Base-by-base conservation (phyloP, 2,797 vertebrate species). In the Coregonus suidteri region DNA sequence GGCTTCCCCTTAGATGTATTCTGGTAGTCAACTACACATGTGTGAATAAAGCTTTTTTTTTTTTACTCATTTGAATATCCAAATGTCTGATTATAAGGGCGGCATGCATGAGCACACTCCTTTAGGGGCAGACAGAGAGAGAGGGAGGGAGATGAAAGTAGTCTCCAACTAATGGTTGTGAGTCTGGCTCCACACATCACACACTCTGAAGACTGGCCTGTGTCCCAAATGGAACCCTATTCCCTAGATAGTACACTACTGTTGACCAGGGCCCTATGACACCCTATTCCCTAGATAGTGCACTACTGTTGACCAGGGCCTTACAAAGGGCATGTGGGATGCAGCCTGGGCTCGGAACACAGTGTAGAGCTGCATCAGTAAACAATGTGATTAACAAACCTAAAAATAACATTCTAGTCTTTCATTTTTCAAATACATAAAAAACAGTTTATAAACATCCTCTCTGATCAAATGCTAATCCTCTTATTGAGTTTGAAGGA, bases 101-200 rank as follows among this genome's bases (percentile, higher is more conserved):
- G 77, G 89, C 88, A 91, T 93, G 92, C 90, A 7, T 81, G 88
- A 92, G 91, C 91, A 93, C 92, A 91, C 85, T 89, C 86, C 84
- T 86, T 82, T 75, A 25, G 78, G 73, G 80, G 34, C 7, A 47
- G 9, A 47, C 0, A 7, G 41, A 11, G 41, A 1, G 41, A 9
- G 1, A 41, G 37, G 6, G 6, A 71, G 59, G 68, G 75, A 87
- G 91, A 92, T 91, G 80, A 92, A 92, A 90, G 85, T 66, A 75
- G 53, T 77, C 77, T 75, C 20, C 53, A 80, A 82, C 80, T 87
- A 47, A 87, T 79, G 73, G 75, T 74, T 53, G 53, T 16, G 79
- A 77, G 82, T 86, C 79, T 88, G 81, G 75, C 66, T 74, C 75
- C 78, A 81, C 78, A 84, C 80, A 83, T 88, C 71, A 64, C 79